Evolutionary conservation across 1,140 invertebrate genomes (phyloP).

Genomic region (Diabrotica undecimpunctata): DNA sequence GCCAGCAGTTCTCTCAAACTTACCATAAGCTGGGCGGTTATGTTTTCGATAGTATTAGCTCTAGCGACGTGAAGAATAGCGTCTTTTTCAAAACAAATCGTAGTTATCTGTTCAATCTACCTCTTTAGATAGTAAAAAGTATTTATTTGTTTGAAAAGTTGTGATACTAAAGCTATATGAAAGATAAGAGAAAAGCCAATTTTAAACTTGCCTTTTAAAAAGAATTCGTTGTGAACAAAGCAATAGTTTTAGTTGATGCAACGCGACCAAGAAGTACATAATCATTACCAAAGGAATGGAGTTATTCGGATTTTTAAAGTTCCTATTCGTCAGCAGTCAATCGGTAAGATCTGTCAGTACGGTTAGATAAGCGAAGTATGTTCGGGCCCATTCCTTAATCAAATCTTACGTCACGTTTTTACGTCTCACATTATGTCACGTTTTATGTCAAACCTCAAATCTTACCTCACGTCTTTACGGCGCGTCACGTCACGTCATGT

Average conservation of each 20-base stretch:
- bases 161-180: constrained; percentile 5
- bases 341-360: no score
- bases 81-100: background rate
- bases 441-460: no score
- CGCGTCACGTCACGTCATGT: no score
- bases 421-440: no score
- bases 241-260: background rate
- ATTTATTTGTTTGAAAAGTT: constrained; percentile 25
- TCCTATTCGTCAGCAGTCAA: no score
- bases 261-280: background rate
- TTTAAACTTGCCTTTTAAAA: background rate
- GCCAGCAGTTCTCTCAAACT: constrained; percentile 4
- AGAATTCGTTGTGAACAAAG: background rate
- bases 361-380: no score
- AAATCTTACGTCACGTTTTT: no score
- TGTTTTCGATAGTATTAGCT: constrained; percentile 19
- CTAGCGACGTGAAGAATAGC: background rate
- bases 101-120: constrained; percentile 24
- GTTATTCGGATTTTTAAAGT: no score
- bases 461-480: no score
- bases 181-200: background rate
- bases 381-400: no score
- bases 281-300: no score
- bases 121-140: constrained; percentile 23
- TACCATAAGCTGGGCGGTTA: constrained; percentile 9